Percentiles rank a stretch among this genome's conserved stretches.
phyloP scores from a whole-genome alignment of 2,888 invertebrate species.

The Suillia variegata region DNA sequence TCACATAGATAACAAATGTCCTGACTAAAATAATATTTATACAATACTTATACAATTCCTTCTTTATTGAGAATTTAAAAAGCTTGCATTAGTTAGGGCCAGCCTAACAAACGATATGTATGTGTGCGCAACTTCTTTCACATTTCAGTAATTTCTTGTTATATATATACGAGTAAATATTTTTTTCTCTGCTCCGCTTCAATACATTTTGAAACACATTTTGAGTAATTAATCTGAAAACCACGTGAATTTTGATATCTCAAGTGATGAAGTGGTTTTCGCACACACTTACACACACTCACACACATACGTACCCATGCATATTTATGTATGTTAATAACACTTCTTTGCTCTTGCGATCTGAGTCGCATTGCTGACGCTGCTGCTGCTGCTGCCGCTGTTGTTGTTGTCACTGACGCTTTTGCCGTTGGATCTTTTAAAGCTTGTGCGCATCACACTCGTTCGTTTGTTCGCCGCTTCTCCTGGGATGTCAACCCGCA shows the following conservation, averaged over 20 bases:
- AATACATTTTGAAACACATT: constrained; percentile 6
- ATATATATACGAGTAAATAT: too few species aligned
- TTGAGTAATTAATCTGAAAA: constrained; percentile 38
- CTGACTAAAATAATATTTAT: too few species aligned
- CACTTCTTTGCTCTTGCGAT: not conserved
- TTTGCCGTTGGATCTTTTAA: too few species aligned
- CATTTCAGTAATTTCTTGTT: too few species aligned
- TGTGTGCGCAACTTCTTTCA: too few species aligned
- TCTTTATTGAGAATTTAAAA: too few species aligned
- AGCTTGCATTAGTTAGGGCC: too few species aligned
- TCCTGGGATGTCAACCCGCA: not conserved
- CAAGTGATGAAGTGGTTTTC: constrained; percentile 32
- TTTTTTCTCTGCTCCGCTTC: not conserved
- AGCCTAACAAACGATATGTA: not conserved
- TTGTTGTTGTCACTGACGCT: too few species aligned
- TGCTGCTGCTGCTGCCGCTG: not conserved
- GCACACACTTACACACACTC: constrained; percentile 3
- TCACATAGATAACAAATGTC: too few species aligned
- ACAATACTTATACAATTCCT: too few species aligned
- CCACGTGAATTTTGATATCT: constrained; percentile 43
- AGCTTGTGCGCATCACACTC: too few species aligned
- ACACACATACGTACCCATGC: not conserved
- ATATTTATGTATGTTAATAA: not conserved
- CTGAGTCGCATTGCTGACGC: not conserved
- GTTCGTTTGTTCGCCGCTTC: too few species aligned